Evolutionary conservation across 1,140 invertebrate species (phyloP).

Genomic region (Pygmarrhopalites habei): DNA sequence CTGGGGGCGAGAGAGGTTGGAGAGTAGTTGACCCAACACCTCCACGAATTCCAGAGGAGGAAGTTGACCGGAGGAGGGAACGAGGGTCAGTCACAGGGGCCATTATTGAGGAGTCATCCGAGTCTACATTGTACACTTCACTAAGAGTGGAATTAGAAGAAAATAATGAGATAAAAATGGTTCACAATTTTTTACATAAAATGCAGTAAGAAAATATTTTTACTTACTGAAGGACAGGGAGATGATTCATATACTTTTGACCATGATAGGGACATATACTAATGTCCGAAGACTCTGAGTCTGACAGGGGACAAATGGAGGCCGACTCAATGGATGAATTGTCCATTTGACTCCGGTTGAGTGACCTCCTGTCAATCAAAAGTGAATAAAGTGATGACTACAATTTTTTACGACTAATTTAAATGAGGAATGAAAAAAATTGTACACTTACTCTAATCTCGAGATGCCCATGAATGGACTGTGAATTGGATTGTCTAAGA

Average conservation of each 20-base stretch:
- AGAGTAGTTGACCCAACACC: slow-evolving; percentile 20
- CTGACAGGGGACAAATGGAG: slow-evolving; percentile 1
- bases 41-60: slow-evolving; percentile 20
- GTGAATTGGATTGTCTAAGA: background rate
- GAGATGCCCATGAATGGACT: background rate
- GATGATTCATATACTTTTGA: slow-evolving; percentile 27
- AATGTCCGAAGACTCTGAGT: slow-evolving; percentile 11
- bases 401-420: background rate
- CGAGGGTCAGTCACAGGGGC: slow-evolving; percentile 32
- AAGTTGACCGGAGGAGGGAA: background rate
- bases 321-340: slow-evolving; percentile 8
- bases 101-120: slow-evolving; percentile 24
- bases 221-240: slow-evolving; percentile 8
- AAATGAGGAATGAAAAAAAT: background rate
- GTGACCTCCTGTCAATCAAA: no score
- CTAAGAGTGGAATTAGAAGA: no score
- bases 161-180: no score
- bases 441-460: background rate
- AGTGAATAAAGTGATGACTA: no score
- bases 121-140: slow-evolving; percentile 8
- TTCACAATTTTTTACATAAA: no score
- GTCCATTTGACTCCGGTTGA: background rate
- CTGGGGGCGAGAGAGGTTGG: background rate
- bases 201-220: no score
- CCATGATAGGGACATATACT: slow-evolving; percentile 7